Conservation (phyloP, 2,888 invertebrate species). For the Callimorpha dominula region DNA sequence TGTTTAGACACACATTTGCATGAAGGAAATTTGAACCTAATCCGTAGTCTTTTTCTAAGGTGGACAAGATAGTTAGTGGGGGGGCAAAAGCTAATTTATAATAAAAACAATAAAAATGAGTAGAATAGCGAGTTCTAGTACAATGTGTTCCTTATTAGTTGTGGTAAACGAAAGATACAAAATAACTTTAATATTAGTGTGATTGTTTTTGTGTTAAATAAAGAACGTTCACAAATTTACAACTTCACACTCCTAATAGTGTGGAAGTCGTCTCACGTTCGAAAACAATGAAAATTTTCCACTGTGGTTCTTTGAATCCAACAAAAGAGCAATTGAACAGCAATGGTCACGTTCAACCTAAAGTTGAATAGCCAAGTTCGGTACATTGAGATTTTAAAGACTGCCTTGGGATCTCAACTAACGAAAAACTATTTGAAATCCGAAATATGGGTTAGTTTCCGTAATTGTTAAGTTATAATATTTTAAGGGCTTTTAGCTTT, state of each 20-base stretch:
- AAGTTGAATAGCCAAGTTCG: slow-evolving; percentile 25
- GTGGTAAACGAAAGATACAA: too few relatives aligned
- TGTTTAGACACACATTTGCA: too few relatives aligned
- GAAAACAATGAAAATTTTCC: slow-evolving; percentile 49
- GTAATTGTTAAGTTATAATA: neutral
- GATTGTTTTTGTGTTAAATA: neutral
- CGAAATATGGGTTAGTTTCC: neutral
- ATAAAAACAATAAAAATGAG: too few relatives aligned
- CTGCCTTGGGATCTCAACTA: slow-evolving; percentile 11
- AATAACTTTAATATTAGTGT: neutral
- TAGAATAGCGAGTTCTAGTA: neutral
- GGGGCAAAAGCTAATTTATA: too few relatives aligned
- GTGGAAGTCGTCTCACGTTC: slow-evolving; percentile 43
- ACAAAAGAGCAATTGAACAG: slow-evolving; percentile 36
- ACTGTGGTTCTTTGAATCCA: slow-evolving; percentile 28
- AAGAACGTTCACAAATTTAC: slow-evolving; percentile 6
- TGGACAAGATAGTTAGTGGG: too few relatives aligned
- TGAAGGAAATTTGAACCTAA: too few relatives aligned
- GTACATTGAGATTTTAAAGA: slow-evolving; percentile 20
- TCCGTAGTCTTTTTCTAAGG: too few relatives aligned
- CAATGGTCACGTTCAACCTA: slow-evolving; percentile 39
- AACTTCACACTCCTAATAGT: slow-evolving; percentile 17
- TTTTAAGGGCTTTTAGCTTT: too few relatives aligned
- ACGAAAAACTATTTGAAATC: slow-evolving; percentile 17
- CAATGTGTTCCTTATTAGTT: neutral